Base-by-base conservation (phyloP, 2,113 vertebrate genomes). In the Ceyx cyanopectus region DNA sequence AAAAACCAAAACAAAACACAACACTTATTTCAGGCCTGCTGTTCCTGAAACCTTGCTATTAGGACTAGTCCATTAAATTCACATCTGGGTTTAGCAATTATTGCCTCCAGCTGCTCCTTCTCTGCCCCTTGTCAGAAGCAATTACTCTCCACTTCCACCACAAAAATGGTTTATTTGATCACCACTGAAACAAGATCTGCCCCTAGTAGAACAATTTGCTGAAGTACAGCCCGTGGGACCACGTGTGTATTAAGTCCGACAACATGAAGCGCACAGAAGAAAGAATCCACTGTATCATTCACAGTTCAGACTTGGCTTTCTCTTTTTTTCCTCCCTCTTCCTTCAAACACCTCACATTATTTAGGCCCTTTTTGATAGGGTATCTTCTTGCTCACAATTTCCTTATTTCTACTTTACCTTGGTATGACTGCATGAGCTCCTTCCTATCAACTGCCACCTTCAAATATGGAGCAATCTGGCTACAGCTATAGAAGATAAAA, bases 131-230 rank as follows among this genome's bases (percentile, higher is more conserved):
- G 91, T 87, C 85, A 95, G 85, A 85, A 94, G 93, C 75, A 82
- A 80, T 89, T 95, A 94, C 73, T 85, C 27, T 63, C 46, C 75
- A 58, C 76, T 90, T 78, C 56, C 41, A 85, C 67, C 67, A 92
- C 81, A 91, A 5, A 92, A 92, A 91, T 82, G 91, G 87, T 87
- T 92, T 82, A 92, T 94, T 91, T 94, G 67, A 95, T 89, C 92
- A 89, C 67, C 80, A 75, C 3, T 89, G 75, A 87, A 93, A 93
- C 22, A 67, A 66, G 62, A 76, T 81, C 83, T 79, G 72, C 24
- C 58, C 37, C 70, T 41, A 50, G 22, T 7, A 87, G 81, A 93
- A 90, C 53, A 65, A 92, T 93, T 89, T 93, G 60, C 66, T 92
- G 58, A 72, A 89, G 51, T 74, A 92, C 24, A 69, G 85, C 67